Evolutionary conservation across 2,113 vertebrate genomes (phyloP).

Genomic region (Capreolus pygargus): DNA sequence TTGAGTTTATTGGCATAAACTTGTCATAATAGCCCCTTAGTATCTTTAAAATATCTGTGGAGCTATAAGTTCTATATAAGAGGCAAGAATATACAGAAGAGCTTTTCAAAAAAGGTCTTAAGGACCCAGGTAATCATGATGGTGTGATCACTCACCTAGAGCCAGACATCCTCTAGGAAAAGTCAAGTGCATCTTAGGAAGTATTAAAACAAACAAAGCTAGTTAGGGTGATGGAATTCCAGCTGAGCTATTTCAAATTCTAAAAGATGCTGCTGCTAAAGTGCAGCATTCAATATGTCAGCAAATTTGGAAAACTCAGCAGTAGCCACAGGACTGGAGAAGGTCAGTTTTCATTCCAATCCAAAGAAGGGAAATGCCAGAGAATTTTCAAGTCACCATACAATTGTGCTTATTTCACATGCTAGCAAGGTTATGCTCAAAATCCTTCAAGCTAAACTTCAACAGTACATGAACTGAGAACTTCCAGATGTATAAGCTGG

Average conservation of each 20-base stretch:
- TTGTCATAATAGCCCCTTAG: not conserved
- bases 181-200: not conserved
- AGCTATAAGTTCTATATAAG: not conserved
- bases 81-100: not conserved
- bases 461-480: not conserved
- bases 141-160: not conserved
- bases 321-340: not conserved
- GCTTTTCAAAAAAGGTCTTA: not conserved
- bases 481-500: not conserved
- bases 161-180: not conserved
- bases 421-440: not conserved
- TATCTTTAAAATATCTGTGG: not conserved
- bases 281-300: not conserved
- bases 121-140: not conserved
- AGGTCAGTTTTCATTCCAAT: not conserved
- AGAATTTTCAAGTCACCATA: not conserved
- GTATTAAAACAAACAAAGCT: not conserved
- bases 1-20: not conserved
- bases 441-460: not conserved
- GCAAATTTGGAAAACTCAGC: not conserved
- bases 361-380: not conserved
- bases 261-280: not conserved
- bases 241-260: not conserved
- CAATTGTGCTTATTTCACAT: not conserved
- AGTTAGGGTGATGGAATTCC: not conserved